phyloP scores from a whole-genome alignment of 2,113 vertebrate species.

The Varanus salvator region DNA sequence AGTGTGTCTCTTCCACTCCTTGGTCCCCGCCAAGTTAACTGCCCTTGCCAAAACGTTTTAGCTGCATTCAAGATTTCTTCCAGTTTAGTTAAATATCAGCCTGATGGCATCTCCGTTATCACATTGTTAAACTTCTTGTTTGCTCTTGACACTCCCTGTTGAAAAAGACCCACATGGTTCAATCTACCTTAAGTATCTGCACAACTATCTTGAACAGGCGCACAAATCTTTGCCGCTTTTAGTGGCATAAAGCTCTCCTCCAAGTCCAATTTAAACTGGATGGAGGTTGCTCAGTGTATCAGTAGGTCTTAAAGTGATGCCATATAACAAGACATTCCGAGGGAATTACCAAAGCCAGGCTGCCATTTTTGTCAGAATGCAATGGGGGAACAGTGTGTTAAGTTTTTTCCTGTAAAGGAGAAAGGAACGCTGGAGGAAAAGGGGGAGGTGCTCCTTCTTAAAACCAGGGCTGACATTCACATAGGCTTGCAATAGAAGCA shows the following conservation, averaged over 20 bases:
- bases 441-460: not conserved
- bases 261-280: not conserved
- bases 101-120: conserved; percentile 52
- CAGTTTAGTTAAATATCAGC: conserved; percentile 64
- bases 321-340: not conserved
- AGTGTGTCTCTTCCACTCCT: conserved; percentile 57
- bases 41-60: conserved; percentile 79
- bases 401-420: not conserved
- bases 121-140: conserved; percentile 52
- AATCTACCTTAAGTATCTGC: conserved; percentile 53
- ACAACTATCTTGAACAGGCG: conserved; percentile 50
- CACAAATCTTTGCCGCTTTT: conserved; percentile 13
- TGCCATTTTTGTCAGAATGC: conserved; percentile 8
- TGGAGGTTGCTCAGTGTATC: not conserved
- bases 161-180: conserved; percentile 50
- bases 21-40: conserved; percentile 53
- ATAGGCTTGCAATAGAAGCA: fast-evolving
- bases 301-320: not conserved
- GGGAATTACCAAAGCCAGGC: not conserved
- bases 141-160: conserved; percentile 64
- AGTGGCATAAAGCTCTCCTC: not conserved
- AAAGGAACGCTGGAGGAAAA: not conserved
- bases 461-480: not conserved
- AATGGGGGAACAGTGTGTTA: fast-evolving
- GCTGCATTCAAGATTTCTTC: conserved; percentile 68